Conservation (phyloP, 2,888 invertebrate genomes). For the Mimachlamys varia region DNA sequence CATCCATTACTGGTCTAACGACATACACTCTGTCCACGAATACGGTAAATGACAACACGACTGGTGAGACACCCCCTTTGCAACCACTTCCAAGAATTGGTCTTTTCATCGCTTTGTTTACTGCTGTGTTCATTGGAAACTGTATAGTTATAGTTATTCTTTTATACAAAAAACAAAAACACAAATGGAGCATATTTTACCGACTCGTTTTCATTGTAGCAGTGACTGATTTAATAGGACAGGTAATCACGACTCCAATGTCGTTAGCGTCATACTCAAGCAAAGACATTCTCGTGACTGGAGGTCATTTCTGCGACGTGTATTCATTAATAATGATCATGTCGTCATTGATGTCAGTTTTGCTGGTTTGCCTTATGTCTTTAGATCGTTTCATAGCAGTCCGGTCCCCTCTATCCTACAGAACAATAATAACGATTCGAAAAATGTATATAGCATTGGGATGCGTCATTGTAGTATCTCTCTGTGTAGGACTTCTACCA, state of each 20-base stretch:
- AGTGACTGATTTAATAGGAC: slow-evolving; percentile 45
- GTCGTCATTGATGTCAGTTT: neutral
- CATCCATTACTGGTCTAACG: neutral
- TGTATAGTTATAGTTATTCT: slow-evolving; percentile 42
- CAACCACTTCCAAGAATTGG: neutral
- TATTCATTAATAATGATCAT: neutral
- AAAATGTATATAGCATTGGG: neutral
- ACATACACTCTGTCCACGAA: neutral
- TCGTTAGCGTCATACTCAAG: slow-evolving; percentile 46
- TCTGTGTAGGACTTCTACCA: neutral
- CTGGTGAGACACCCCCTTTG: neutral
- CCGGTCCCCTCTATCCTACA: neutral
- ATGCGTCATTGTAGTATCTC: neutral
- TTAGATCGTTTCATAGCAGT: neutral
- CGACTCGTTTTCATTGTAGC: slow-evolving; percentile 44
- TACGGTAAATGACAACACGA: neutral
- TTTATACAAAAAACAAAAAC: slow-evolving; percentile 40
- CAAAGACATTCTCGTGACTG: neutral
- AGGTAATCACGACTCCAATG: slow-evolving; percentile 46
- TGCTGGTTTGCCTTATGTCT: neutral
- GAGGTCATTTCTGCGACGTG: neutral
- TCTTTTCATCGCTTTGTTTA: slow-evolving; percentile 13
- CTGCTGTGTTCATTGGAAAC: slow-evolving; percentile 46
- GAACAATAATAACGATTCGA: neutral
- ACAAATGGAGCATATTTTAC: slow-evolving; percentile 52